Percentiles rank a stretch among this genome's conserved stretches.
These are phyloP conservation scores for Gila robusta DNA, from an alignment of 2,797 vertebrate genomes.

Conservation along the genomic window DNA sequence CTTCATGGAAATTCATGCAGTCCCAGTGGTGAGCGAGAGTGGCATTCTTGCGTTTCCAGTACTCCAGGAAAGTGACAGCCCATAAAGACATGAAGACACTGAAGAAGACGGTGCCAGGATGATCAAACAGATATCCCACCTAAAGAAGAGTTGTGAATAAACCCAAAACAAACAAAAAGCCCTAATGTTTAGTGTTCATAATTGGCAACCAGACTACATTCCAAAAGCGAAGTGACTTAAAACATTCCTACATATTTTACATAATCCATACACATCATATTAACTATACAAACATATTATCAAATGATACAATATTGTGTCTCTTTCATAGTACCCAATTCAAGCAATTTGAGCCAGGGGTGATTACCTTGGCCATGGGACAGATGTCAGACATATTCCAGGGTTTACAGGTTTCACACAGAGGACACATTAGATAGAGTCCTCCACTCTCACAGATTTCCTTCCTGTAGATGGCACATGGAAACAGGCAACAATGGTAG, in stretches of 20 bases:
- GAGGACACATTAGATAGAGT: slow-evolving; percentile 82
- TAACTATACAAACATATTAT: not conserved
- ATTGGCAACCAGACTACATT: not conserved
- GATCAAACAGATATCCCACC: slow-evolving; percentile 85
- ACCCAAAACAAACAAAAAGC: not conserved
- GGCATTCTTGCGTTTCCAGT: slow-evolving; percentile 84
- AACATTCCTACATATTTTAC: not conserved
- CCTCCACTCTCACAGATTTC: slow-evolving; percentile 80
- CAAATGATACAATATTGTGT: not conserved
- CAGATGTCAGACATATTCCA: slow-evolving; percentile 88
- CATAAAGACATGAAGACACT: slow-evolving; percentile 88
- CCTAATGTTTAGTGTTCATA: not conserved
- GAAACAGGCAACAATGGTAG: slow-evolving; percentile 34
- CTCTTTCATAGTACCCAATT: not conserved
- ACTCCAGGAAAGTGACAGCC: slow-evolving; percentile 85
- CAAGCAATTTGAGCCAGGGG: not conserved
- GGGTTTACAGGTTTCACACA: slow-evolving; percentile 80
- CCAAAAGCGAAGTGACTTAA: not conserved
- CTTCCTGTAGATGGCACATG: slow-evolving; percentile 70
- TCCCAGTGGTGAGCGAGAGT: slow-evolving; percentile 85
- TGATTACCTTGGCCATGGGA: slow-evolving; percentile 83
- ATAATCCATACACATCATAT: not conserved
- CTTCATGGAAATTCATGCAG: slow-evolving; percentile 85
- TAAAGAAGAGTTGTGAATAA: slow-evolving; percentile 55
- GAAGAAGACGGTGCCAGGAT: slow-evolving; percentile 83